phyloP scores from a whole-genome alignment of 2,888 invertebrate genomes.

The Drosophila seclusa region DNA sequence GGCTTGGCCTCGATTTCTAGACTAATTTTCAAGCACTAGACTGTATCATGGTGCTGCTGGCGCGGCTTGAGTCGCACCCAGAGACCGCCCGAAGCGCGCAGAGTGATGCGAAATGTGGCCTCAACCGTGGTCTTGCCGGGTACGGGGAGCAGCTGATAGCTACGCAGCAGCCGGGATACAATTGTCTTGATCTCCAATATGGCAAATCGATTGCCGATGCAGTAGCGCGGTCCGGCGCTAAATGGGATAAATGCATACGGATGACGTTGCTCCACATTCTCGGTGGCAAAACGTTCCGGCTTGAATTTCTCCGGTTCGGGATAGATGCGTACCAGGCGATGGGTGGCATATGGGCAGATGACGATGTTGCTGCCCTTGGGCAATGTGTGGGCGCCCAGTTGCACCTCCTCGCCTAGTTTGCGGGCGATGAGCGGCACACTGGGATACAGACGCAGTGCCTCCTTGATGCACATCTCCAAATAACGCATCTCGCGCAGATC shows the following conservation, averaged over 20 bases:
- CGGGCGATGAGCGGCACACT: constrained; percentile 84
- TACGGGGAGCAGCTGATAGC: constrained; percentile 85
- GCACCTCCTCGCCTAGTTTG: constrained; percentile 83
- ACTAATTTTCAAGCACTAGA: constrained; percentile 25
- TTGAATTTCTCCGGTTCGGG: constrained; percentile 87
- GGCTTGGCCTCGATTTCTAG: constrained; percentile 14
- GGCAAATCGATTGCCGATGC: constrained; percentile 87
- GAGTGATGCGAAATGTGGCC: constrained; percentile 86
- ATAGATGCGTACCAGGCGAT: constrained; percentile 86
- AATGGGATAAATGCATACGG: constrained; percentile 87
- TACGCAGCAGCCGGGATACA: constrained; percentile 86
- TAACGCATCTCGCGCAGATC: constrained; percentile 88
- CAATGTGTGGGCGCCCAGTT: constrained; percentile 85
- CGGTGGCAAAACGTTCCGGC: constrained; percentile 87
- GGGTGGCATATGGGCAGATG: constrained; percentile 86
- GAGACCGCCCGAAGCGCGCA: constrained; percentile 87
- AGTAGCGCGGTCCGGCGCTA: constrained; percentile 87
- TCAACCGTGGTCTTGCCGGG: constrained; percentile 85
- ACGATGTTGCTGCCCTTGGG: constrained; percentile 87
- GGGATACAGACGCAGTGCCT: constrained; percentile 86
- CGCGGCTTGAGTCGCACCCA: constrained; percentile 86
- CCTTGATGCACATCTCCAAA: constrained; percentile 90
- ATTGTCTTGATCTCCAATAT: constrained; percentile 87
- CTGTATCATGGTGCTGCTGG: constrained; percentile 22
- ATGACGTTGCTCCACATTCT: constrained; percentile 86